A percentile compares a stretch with the other conserved stretches of the same genome.
Evolutionary conservation across 2,888 invertebrate species (phyloP).

Genomic region (Patella caerulea): DNA sequence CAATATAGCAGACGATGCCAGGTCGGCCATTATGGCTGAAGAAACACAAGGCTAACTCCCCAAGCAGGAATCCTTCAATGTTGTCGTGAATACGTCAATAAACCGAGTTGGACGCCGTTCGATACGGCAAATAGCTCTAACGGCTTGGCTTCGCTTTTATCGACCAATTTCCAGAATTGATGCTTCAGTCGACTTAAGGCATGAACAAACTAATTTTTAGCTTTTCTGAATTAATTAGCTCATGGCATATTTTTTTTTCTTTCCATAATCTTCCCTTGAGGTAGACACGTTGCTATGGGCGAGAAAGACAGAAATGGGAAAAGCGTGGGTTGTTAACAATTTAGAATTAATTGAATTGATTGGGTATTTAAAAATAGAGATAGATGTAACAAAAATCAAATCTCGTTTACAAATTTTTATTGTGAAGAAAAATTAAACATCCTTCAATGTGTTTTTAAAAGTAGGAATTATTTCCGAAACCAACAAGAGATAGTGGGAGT

Average conservation of each 20-base stretch:
- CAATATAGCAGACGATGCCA: constrained; percentile 1
- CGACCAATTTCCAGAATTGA: constrained; percentile 11
- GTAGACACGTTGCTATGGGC: no score
- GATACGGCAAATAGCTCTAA: constrained; percentile 9
- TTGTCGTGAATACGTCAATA: constrained; percentile 10
- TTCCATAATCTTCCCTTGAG: not conserved
- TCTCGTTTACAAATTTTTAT: no score
- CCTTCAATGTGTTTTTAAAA: no score
- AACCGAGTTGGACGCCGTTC: not conserved
- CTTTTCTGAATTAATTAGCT: constrained; percentile 8
- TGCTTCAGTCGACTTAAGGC: constrained; percentile 10
- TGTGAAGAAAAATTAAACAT: no score
- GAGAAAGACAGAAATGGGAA: no score
- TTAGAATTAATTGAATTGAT: no score
- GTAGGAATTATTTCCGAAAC: no score
- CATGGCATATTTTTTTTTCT: not conserved
- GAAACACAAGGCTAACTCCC: constrained; percentile 5
- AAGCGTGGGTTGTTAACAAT: no score
- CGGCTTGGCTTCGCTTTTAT: constrained; percentile 9
- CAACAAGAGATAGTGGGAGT: no score
- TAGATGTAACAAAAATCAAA: no score
- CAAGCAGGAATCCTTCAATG: constrained; percentile 7
- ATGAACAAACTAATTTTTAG: constrained; percentile 12
- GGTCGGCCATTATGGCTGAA: constrained; percentile 5
- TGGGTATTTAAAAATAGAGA: no score